Conservation (phyloP, 1,140 invertebrate genomes). For the Sarcophaga bullata region DNA sequence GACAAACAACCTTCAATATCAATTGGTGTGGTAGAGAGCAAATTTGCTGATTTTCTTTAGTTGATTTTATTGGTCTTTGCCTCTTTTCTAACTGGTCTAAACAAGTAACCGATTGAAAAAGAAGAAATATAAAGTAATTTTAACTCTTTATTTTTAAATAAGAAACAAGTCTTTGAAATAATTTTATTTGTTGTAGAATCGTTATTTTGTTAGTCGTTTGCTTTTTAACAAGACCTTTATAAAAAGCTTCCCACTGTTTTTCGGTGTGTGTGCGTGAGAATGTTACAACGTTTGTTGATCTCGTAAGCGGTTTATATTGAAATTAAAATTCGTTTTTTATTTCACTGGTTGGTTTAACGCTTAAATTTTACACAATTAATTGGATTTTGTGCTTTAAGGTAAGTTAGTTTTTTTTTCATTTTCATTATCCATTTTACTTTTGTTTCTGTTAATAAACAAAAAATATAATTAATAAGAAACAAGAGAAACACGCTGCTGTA, state of each 20-base stretch:
- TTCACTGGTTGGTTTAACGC: neutral
- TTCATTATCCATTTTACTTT: neutral
- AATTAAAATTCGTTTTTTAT: neutral
- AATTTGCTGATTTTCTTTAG: conserved; percentile 28
- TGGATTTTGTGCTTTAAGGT: conserved; percentile 31
- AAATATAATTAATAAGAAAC: too few relatives aligned
- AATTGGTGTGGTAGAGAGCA: neutral
- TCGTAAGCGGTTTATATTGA: conserved; percentile 29
- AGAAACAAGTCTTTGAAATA: conserved; percentile 9
- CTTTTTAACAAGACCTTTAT: conserved; percentile 2
- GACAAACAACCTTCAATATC: conserved; percentile 28
- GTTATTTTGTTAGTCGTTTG: neutral
- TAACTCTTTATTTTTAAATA: conserved; percentile 11
- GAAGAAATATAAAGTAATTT: neutral
- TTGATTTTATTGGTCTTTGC: neutral
- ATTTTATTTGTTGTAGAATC: neutral
- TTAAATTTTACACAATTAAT: conserved; percentile 34
- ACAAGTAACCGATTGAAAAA: neutral
- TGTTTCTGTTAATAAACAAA: too few relatives aligned
- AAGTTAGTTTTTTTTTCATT: conserved; percentile 11
- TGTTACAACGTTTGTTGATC: neutral
- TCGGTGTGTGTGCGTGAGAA: conserved; percentile 6
- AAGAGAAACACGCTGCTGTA: too few relatives aligned
- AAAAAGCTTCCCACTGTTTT: conserved; percentile 13
- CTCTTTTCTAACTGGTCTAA: neutral